Conservation (phyloP, 2,888 invertebrate genomes). For the Caenorhabditis sulstoni region DNA sequence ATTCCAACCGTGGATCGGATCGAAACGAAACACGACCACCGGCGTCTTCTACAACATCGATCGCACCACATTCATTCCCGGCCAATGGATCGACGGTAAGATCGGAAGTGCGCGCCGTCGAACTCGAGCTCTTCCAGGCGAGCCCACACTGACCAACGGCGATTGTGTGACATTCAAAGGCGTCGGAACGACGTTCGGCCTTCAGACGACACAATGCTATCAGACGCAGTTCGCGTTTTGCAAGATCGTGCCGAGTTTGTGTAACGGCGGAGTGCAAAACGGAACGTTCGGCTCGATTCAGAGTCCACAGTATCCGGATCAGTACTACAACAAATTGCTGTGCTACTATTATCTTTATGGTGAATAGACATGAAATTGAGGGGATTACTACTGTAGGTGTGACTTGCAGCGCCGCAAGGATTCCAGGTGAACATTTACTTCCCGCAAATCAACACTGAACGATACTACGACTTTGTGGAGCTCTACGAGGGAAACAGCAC, state of each 20-base stretch:
- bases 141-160: slow-evolving; percentile 33
- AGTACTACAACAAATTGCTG: slow-evolving; percentile 87
- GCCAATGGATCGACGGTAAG: slow-evolving; percentile 22
- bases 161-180: slow-evolving; percentile 37
- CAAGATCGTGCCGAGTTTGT: slow-evolving; percentile 36
- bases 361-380: slow-evolving; percentile 81
- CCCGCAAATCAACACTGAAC: slow-evolving; percentile 24
- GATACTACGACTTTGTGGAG: slow-evolving; percentile 29
- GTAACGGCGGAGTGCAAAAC: slow-evolving; percentile 86
- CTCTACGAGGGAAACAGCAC: slow-evolving; percentile 39
- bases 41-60: slow-evolving; percentile 30
- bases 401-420: slow-evolving; percentile 22
- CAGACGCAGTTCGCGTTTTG: slow-evolving; percentile 39
- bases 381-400: no score
- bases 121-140: slow-evolving; percentile 11
- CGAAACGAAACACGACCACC: slow-evolving; percentile 18
- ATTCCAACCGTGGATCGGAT: slow-evolving; percentile 41
- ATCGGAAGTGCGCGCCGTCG: neutral
- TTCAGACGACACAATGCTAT: slow-evolving; percentile 43
- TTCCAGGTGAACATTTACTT: slow-evolving; percentile 28
- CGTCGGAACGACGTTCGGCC: slow-evolving; percentile 5
- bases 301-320: slow-evolving; percentile 42
- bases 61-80: slow-evolving; percentile 10
- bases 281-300: slow-evolving; percentile 32
- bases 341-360: slow-evolving; percentile 98